Evolutionary conservation across 2,113 vertebrate genomes (phyloP).

Genomic region (Centropristis striata): DNA sequence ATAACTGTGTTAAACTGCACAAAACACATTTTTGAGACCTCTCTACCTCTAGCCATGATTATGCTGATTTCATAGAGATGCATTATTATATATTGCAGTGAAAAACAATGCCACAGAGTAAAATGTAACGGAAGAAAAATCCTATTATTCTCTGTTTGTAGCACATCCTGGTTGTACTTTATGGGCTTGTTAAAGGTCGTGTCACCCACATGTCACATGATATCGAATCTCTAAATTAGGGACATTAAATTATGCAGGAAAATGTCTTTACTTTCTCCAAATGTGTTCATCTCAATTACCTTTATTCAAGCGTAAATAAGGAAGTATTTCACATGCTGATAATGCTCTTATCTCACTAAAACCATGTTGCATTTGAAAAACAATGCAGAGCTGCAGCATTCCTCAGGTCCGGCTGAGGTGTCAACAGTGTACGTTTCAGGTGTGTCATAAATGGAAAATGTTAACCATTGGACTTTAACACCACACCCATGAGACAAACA

Average conservation of each 20-base stretch:
- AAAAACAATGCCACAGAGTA: no score
- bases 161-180: neutral
- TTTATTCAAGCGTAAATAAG: neutral
- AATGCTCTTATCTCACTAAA: neutral
- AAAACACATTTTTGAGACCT: no score
- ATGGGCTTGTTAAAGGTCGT: constrained; percentile 10
- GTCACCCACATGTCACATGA: constrained; percentile 15
- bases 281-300: neutral
- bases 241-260: neutral
- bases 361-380: neutral
- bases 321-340: neutral
- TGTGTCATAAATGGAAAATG: constrained; percentile 45
- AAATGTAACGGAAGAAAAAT: no score
- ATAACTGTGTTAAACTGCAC: no score
- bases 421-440: neutral
- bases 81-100: no score
- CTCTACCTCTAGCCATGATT: no score
- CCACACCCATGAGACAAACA: constrained; percentile 57
- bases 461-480: constrained; percentile 45
- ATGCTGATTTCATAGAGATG: no score
- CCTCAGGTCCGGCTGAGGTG: neutral
- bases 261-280: neutral
- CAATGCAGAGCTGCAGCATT: constrained; percentile 28
- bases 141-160: neutral
- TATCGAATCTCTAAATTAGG: neutral